Evolutionary conservation across 2,797 vertebrate species (phyloP), one percentile per base, ranked within the genome.

Genomic region (Loriculus beryllinus): DNA sequence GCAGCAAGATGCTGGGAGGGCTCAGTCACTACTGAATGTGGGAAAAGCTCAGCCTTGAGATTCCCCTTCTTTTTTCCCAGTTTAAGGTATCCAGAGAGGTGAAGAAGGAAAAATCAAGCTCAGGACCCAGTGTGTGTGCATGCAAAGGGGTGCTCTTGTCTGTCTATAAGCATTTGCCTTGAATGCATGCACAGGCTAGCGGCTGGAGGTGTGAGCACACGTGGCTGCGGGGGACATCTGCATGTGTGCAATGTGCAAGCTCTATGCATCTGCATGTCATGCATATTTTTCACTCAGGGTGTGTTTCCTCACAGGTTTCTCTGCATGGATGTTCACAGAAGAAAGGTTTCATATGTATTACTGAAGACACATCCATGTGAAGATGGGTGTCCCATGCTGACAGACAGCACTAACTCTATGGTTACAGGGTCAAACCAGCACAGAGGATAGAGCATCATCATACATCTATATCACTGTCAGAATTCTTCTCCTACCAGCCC

Each of bases 401-500:
- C 7, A 45, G 49, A 14, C 33, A 29, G 26, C 28, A 19, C 52
- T 3, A 14, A 29, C 33, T 31, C 48, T 22, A 2, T 39, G 42
- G 1, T 54, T 76, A 10, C 52, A 69, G 81, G 75, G 48, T 37
- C 25, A 16, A 40, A 82, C 6, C 0, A 0, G 7, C 64, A 33
- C 25, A 56, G 51, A 31, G 13, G 37, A 15, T 2, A 4, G 43
- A 75, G 15, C 70, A 29, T 9, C 54, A 23, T 8, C 13, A 0
- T 10, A 2, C 31, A 5, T 25, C 47, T 14, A 12, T 35, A 28
- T 10, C 51, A 28, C 48, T 16, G 9, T n/a, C 17, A 70, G 12
- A 3, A 28, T 52, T 64, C 51, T 56, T 19, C 70, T 78, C 49
- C 54, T 28, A 5, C 22, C 26, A 31, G 35, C 33, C 57, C 47